phyloP scores from a whole-genome alignment of 23 tunicate species.

The Ciona savignyi region DNA sequence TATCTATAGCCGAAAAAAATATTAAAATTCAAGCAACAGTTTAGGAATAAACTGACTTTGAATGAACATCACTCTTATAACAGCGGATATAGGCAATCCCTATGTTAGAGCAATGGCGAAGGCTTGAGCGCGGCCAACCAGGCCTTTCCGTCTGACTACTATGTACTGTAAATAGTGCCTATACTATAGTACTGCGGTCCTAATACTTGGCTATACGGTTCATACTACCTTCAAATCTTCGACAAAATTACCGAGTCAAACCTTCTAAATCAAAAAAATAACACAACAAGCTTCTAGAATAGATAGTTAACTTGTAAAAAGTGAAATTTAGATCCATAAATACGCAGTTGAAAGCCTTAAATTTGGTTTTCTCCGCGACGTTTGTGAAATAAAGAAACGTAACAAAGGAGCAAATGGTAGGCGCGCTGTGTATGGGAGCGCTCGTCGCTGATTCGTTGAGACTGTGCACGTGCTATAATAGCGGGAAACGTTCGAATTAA shows the following conservation, averaged over 20 bases:
- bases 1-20: neutral
- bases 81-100: neutral
- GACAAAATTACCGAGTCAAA: neutral
- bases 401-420: constrained; percentile 55
- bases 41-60: neutral
- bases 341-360: constrained; percentile 11
- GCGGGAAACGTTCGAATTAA: constrained; percentile 78
- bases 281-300: neutral
- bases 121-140: constrained; percentile 20
- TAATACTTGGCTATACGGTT: constrained; percentile 5
- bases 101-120: constrained; percentile 18
- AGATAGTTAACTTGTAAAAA: neutral
- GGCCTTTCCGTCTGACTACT: constrained; percentile 6
- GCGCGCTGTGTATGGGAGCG: constrained; percentile 41
- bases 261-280: neutral
- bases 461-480: constrained; percentile 60
- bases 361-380: constrained; percentile 51
- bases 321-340: neutral
- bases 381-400: constrained; percentile 63
- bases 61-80: neutral
- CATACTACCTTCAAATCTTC: neutral
- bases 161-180: constrained; percentile 52
- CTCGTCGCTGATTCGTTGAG: constrained; percentile 58
- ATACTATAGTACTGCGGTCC: constrained; percentile 20
- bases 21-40: neutral